Base-by-base conservation (phyloP, 2,888 invertebrate genomes). In the Drosophila mercatorum region DNA sequence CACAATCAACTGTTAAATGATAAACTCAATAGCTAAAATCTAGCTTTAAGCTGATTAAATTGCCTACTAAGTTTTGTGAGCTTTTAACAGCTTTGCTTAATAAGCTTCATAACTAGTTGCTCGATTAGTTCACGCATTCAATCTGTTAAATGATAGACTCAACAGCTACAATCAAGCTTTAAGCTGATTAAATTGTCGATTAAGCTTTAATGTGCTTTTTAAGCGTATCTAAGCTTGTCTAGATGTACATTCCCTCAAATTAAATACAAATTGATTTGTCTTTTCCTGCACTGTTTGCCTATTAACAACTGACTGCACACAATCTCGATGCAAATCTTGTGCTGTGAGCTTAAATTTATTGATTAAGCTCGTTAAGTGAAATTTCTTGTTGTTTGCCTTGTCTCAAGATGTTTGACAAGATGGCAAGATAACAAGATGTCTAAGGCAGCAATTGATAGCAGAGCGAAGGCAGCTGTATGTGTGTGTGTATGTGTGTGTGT, bases 301-400 rank as follows among this genome's bases (percentile, higher is more conserved):
- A 22, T 0, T 22, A 12, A 2, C 57, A 36, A 36, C 26, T 31
- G 5, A 43, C 10, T 68, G 28, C 17, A 26, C 41, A 22, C 34
- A 49, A 26, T 46, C 52, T 8, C 7, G n/a, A 26, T 34, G 61
- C 40, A 26, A 36, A 36, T 17, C 5, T n/a, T 11, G 36, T 47
- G 40, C 31, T 59, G 40, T 8, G 56, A 17, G 44, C 28, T 44
- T 53, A 34, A 46, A 53, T 51, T 60, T 61, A 76, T 72, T 72
- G 68, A 68, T 75, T 68, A 60, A 59, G 40, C 56, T 68, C 60
- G 59, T 49, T 63, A 60, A 75, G 68, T 72, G 72, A 67, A 72
- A 17, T 57, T 72, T 31, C 44, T 40, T 63, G 49, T 67, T 75
- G 53, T 67, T 71, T 58, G 49, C 34, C 28, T 26, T 69, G 47